phyloP scores from a whole-genome alignment of 1,140 invertebrate genomes.

The Galleria mellonella region DNA sequence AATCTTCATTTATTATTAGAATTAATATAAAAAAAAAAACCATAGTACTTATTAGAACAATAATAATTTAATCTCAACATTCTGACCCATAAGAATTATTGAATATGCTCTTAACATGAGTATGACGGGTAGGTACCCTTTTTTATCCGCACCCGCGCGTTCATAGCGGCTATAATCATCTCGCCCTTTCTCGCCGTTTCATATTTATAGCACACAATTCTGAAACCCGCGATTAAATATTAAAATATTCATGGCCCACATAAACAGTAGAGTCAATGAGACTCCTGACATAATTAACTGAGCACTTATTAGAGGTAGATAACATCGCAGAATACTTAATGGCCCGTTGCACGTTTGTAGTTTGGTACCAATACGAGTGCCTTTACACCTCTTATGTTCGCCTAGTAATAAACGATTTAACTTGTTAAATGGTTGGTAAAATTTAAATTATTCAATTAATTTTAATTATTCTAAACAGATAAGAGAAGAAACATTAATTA shows the following conservation, averaged over 20 bases:
- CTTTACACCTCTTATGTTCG: constrained; percentile 27
- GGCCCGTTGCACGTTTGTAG: constrained; percentile 7
- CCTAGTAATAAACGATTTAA: constrained; percentile 18
- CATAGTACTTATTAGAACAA: constrained; percentile 8
- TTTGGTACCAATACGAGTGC: constrained; percentile 11
- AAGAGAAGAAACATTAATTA: too few relatives aligned
- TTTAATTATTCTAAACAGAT: too few relatives aligned
- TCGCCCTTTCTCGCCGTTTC: constrained; percentile 16
- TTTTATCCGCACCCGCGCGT: background rate
- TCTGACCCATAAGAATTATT: constrained; percentile 24
- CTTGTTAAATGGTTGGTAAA: constrained; percentile 11
- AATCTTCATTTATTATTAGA: too few relatives aligned
- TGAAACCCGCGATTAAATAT: constrained; percentile 20
- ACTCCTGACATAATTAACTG: constrained; percentile 32
- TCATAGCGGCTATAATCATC: constrained; percentile 18
- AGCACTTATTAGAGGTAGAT: constrained; percentile 36
- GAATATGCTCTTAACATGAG: too few relatives aligned
- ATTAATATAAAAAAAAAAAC: too few relatives aligned
- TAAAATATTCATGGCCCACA: constrained; percentile 44
- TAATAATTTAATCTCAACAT: constrained; percentile 35
- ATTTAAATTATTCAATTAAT: too few relatives aligned
- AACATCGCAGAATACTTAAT: constrained; percentile 38
- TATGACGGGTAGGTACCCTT: too few relatives aligned
- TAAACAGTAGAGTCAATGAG: constrained; percentile 30
- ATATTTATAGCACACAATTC: constrained; percentile 11